Evolutionary conservation across 2,797 vertebrate genomes (phyloP).

Genomic region (Pseudocheirus occidentalis): DNA sequence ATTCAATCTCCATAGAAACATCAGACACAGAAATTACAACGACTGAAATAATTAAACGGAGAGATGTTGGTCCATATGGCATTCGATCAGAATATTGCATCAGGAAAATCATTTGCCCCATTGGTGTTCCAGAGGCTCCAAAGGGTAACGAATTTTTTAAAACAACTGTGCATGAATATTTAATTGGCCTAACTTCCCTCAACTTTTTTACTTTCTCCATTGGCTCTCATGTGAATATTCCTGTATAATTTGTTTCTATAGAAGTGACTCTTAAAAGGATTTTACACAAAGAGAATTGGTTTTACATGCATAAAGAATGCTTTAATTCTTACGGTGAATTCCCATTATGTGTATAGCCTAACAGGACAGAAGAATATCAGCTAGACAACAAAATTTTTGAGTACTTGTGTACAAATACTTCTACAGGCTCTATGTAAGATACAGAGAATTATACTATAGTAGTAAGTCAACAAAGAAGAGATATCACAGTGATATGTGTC

Average conservation of each 20-base stretch:
- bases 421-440: background rate
- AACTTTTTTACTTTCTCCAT: background rate
- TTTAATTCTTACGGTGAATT: background rate
- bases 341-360: background rate
- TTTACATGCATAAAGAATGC: background rate
- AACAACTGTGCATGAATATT: background rate
- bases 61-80: constrained; percentile 95
- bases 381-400: background rate
- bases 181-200: background rate
- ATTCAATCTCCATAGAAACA: constrained; percentile 90
- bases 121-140: constrained; percentile 95
- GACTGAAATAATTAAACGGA: constrained; percentile 98
- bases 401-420: background rate
- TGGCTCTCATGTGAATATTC: background rate
- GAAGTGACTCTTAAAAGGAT: background rate
- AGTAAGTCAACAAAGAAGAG: background rate
- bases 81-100: constrained; percentile 98
- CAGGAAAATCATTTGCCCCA: constrained; percentile 98
- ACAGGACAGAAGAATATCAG: background rate
- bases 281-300: background rate
- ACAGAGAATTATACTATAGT: background rate
- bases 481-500: background rate
- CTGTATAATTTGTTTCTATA: background rate
- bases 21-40: constrained; percentile 98
- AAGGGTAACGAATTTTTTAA: constrained; percentile 88